Evolutionary conservation across 2,797 vertebrate species (phyloP).

Genomic region (Pelochelys cantorii): DNA sequence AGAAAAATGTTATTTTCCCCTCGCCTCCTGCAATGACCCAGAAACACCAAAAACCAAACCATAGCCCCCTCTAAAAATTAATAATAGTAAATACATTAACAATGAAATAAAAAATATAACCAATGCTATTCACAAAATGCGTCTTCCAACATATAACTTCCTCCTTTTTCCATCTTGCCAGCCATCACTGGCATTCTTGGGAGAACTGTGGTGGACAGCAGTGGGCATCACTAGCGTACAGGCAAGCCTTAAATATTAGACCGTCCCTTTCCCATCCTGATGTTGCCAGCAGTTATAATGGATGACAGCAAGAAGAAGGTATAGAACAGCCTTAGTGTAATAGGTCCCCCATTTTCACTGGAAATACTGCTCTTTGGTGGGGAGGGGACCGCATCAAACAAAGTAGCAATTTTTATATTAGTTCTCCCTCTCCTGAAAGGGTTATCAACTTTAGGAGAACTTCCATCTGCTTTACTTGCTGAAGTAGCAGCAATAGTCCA

Average conservation of each 20-base stretch:
- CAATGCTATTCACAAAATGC: background rate
- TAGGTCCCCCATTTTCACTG: background rate
- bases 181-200: background rate
- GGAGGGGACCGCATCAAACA: background rate
- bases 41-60: background rate
- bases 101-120: background rate
- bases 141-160: background rate
- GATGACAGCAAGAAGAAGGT: background rate
- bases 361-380: background rate
- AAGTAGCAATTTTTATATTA: background rate
- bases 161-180: background rate
- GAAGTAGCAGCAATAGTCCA: background rate
- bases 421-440: background rate
- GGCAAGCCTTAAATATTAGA: background rate
- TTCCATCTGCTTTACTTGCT: background rate
- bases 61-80: background rate
- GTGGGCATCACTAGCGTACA: background rate
- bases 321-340: background rate
- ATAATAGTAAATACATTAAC: no score
- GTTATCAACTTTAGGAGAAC: background rate
- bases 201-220: no score
- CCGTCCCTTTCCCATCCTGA: background rate
- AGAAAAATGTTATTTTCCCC: background rate
- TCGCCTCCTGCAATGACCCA: background rate
- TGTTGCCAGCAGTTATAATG: background rate